Percentiles rank a stretch among this genome's conserved stretches.
These are phyloP conservation scores for Sphaeramia orbicularis DNA, from an alignment of 2,797 vertebrate genomes.

Conservation along the genomic window DNA sequence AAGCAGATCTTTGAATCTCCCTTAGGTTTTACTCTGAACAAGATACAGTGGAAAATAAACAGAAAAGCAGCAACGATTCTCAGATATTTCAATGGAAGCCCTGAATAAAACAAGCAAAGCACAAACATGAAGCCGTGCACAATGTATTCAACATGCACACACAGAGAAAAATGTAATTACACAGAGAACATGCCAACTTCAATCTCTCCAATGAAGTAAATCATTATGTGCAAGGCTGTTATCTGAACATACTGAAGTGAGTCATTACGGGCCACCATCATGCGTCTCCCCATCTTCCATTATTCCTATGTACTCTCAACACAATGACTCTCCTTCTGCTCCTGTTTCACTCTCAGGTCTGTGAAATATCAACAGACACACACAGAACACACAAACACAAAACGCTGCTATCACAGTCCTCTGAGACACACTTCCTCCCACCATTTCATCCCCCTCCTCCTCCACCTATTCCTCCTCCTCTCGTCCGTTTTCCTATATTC, in stretches of 20 bases:
- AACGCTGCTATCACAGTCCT: conserved; percentile 41
- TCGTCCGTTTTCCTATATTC: conserved; percentile 18
- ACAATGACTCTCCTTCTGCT: conserved; percentile 50
- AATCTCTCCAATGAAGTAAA: conserved; percentile 30
- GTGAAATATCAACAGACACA: conserved; percentile 64
- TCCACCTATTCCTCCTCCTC: background rate
- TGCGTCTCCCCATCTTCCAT: conserved; percentile 48
- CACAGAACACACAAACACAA: conserved; percentile 27
- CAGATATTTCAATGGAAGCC: conserved; percentile 23
- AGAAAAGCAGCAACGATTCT: conserved; percentile 18
- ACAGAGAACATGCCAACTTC: conserved; percentile 15
- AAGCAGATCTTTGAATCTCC: conserved; percentile 46
- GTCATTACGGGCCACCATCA: conserved; percentile 57
- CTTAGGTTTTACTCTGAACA: conserved; percentile 19
- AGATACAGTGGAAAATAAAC: conserved; percentile 19
- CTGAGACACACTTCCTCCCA: conserved; percentile 60
- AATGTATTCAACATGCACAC: conserved; percentile 22
- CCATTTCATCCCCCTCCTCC: conserved; percentile 31
- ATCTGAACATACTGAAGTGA: conserved; percentile 67
- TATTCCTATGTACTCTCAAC: conserved; percentile 35
- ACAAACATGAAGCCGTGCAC: background rate
- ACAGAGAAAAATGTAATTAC: conserved; percentile 28
- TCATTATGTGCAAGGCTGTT: conserved; percentile 57
- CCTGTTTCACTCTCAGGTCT: conserved; percentile 55
- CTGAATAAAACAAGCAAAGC: conserved; percentile 22